These are phyloP conservation scores for Drosophila mayaguana DNA, from an alignment of 2,888 invertebrate genomes.

Conservation along the genomic window DNA sequence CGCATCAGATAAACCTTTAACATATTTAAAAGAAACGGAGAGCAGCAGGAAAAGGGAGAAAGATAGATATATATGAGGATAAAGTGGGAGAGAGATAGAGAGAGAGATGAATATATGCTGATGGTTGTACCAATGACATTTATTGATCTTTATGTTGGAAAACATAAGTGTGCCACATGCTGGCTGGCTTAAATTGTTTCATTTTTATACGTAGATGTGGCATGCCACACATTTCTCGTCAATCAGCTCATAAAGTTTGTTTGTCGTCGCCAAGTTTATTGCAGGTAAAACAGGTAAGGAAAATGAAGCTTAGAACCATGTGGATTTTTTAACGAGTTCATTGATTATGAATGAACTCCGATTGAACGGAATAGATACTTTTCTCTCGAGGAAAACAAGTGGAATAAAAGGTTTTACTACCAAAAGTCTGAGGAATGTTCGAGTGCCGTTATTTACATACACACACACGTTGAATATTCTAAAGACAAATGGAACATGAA, in stretches of 20 bases:
- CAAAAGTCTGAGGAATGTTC: constrained; percentile 16
- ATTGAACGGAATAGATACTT: constrained; percentile 14
- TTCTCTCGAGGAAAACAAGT: constrained; percentile 13
- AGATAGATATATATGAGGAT: too few species aligned
- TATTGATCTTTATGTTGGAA: constrained; percentile 47
- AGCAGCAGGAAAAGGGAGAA: not conserved
- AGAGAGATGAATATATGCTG: constrained; percentile 16
- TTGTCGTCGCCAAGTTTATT: constrained; percentile 45
- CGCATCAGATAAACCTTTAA: constrained; percentile 46
- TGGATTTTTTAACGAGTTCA: constrained; percentile 33
- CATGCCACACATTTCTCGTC: constrained; percentile 50
- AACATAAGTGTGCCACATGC: constrained; percentile 10
- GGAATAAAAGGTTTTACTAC: constrained; percentile 20
- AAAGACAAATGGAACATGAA: constrained; percentile 19
- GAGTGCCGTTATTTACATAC: constrained; percentile 14
- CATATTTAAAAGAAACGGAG: constrained; percentile 17
- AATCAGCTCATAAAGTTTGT: constrained; percentile 55
- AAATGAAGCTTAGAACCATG: not conserved
- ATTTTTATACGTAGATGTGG: not conserved
- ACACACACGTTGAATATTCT: not conserved
- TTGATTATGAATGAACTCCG: constrained; percentile 40
- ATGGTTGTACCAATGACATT: constrained; percentile 38
- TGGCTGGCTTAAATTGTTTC: constrained; percentile 28
- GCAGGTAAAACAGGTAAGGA: not conserved
- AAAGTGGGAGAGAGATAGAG: too few species aligned